Evolutionary conservation across 1,140 invertebrate genomes (phyloP).

Genomic region (Hyphantria cunea): DNA sequence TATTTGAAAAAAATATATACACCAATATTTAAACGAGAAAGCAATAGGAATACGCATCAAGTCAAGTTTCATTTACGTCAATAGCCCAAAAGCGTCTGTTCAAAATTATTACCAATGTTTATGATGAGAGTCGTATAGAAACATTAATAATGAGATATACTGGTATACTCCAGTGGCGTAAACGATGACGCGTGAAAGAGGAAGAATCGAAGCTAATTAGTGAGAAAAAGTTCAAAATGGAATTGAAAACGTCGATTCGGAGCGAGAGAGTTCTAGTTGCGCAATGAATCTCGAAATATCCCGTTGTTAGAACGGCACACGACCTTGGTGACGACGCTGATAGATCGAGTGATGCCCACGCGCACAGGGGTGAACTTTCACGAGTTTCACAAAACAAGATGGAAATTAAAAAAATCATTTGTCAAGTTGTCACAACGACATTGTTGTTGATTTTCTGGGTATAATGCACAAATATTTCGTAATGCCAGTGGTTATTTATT

Average conservation of each 20-base stretch:
- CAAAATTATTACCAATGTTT: background rate
- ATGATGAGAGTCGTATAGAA: constrained; percentile 8
- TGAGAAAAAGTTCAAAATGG: constrained; percentile 18
- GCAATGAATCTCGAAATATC: constrained; percentile 26
- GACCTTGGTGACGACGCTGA: constrained; percentile 50
- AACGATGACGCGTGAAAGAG: constrained; percentile 25
- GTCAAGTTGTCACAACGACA: constrained; percentile 17
- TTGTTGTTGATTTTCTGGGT: background rate
- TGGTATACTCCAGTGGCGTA: constrained; percentile 2
- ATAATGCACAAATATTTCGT: background rate
- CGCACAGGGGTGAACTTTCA: constrained; percentile 19
- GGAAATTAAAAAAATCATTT: constrained; percentile 18
- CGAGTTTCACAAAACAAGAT: constrained; percentile 9
- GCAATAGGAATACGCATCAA: background rate
- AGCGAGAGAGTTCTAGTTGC: constrained; percentile 17
- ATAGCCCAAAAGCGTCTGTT: background rate
- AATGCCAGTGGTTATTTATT: background rate
- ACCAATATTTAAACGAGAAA: no score
- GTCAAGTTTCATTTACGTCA: background rate
- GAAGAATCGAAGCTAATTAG: constrained; percentile 33
- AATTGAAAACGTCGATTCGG: constrained; percentile 13
- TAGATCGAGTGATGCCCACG: constrained; percentile 38
- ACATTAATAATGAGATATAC: constrained; percentile 11
- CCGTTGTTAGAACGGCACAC: constrained; percentile 25
- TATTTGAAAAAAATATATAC: no score